These are phyloP conservation scores for Mohoua ochrocephala DNA, from an alignment of 2,113 vertebrate genomes.

Conservation along the genomic window DNA sequence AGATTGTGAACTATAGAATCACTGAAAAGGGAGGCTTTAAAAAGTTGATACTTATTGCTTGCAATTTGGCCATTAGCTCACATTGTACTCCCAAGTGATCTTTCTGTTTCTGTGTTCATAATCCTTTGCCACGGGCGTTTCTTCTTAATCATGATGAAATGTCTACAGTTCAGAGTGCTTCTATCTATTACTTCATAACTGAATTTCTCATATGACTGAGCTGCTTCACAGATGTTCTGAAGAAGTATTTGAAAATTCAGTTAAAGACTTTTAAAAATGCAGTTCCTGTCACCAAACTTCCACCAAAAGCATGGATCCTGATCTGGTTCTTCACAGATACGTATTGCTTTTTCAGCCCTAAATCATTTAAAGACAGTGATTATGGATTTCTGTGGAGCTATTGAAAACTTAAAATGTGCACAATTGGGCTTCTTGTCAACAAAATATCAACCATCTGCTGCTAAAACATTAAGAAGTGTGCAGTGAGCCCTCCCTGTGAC, in stretches of 20 bases:
- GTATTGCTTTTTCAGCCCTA: not conserved
- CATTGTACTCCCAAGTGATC: not conserved
- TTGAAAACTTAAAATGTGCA: not conserved
- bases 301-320: not conserved
- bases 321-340: not conserved
- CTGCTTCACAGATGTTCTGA: not conserved
- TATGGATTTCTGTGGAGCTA: not conserved
- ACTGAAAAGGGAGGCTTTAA: not conserved
- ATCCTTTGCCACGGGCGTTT: not conserved
- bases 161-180: not conserved
- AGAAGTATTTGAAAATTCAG: not conserved
- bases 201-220: not conserved
- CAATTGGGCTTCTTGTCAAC: not conserved
- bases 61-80: not conserved
- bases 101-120: not conserved
- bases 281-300: not conserved
- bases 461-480: not conserved
- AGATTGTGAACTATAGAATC: not conserved
- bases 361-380: not conserved
- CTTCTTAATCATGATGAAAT: not conserved
- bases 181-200: not conserved
- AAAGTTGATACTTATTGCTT: not conserved
- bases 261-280: not conserved
- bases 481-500: not conserved
- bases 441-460: not conserved